Evolutionary conservation across 2,888 invertebrate genomes (phyloP).

Genomic region (Ornithoptera priamus): DNA sequence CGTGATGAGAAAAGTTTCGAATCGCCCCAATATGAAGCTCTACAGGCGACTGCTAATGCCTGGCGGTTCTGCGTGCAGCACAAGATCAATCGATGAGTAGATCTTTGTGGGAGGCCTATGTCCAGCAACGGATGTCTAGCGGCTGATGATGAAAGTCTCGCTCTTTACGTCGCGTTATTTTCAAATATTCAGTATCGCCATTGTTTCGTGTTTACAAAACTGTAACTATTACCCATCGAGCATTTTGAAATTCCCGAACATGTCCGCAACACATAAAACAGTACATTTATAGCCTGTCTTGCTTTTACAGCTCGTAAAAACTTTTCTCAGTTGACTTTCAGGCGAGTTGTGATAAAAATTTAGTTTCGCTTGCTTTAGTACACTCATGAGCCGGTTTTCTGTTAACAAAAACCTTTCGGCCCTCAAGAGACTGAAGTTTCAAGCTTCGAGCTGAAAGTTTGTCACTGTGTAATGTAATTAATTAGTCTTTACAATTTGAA

Average conservation of each 20-base stretch:
- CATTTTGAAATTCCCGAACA: slow-evolving; percentile 2
- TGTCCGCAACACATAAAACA: slow-evolving; percentile 3
- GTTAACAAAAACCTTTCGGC: background rate
- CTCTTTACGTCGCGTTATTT: background rate
- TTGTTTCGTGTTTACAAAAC: background rate
- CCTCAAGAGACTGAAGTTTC: background rate
- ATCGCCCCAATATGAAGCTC: no score
- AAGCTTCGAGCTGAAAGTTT: background rate
- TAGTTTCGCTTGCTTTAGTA: background rate
- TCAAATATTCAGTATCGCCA: background rate
- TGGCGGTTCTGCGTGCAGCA: no score
- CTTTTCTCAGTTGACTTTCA: slow-evolving; percentile 2
- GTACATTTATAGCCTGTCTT: slow-evolving; percentile 5
- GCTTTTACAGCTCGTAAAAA: slow-evolving; percentile 14
- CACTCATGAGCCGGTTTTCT: background rate
- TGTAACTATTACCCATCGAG: background rate
- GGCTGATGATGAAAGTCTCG: no score
- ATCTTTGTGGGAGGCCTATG: no score
- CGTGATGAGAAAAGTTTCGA: no score
- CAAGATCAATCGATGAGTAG: no score
- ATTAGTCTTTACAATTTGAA: background rate
- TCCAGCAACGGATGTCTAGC: no score
- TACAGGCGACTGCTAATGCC: no score
- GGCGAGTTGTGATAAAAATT: background rate
- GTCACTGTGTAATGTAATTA: background rate